Evolutionary conservation across 2,113 vertebrate genomes (phyloP), one percentile per base, ranked within the genome.

Genomic region (Reinhardtius hippoglossoides): DNA sequence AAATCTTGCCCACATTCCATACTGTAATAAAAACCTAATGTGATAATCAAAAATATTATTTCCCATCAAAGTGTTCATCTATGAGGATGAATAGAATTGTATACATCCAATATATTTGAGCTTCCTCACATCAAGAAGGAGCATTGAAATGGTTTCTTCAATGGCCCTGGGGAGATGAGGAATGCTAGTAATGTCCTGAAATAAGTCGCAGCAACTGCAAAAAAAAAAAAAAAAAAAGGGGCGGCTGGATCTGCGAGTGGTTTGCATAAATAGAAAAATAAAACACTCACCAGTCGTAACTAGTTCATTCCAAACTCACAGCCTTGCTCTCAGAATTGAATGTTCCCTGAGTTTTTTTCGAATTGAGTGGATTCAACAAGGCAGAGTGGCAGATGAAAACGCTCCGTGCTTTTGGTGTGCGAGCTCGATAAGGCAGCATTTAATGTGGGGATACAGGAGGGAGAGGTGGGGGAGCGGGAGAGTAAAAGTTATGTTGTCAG

Each of bases 401-500:
- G 35, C 31, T 0, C 67, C 23, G 44, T 42, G 60, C 24, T 52
- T 82, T 71, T 77, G 61, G 54, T 27, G 67, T 58, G 69, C 64
- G 55, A 77, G 58, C 74, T 82, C 1, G 26, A 88, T 81, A 86
- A 81, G 78, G 67, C 69, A 46, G 54, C 31, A 15, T 86, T 80
- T 87, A 55, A 71, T 83, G 77, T 44, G 66, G 26, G 67, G 60
- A 67, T 73, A 66, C 79, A 67, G 62, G 57, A 42, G 70, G 42
- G 35, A 40, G 35, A 40, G 66, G 67, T 24, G 62, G 65, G 31
- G 35, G 59, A 56, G 75, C 55, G 57, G 42, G 61, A 62, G 69
- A 46, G 69, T 42, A 74, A 78, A 83, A 80, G 81, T 86, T 79
- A 69, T 81, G 87, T 73, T 83, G 73, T 89, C 83, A 80, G 71